Percentiles rank a stretch among this genome's conserved stretches.
These are phyloP conservation scores for Sarcophaga carnaria DNA, from an alignment of 2,888 invertebrate genomes.

Conservation along the genomic window DNA sequence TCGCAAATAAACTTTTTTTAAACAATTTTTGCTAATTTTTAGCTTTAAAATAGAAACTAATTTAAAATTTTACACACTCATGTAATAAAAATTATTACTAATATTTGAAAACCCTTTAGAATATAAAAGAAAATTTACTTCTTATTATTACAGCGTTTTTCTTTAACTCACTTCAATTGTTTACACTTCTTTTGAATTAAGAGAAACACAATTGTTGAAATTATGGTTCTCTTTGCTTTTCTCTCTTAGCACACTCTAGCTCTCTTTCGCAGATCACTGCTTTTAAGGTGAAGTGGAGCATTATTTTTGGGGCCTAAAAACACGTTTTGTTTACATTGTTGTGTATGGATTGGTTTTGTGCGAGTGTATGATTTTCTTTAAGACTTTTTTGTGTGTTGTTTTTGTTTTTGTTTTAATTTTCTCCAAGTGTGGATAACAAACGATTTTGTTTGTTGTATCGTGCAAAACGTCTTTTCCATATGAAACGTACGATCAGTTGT, in stretches of 20 bases:
- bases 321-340: conserved; percentile 57
- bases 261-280: conserved; percentile 28
- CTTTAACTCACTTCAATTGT: not conserved
- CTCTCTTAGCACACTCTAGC: conserved; percentile 1
- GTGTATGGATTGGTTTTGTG: not conserved
- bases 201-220: conserved; percentile 1
- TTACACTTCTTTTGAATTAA: not conserved
- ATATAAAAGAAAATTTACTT: too few relatives aligned
- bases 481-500: conserved; percentile 62
- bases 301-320: conserved; percentile 63
- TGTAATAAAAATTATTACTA: too few relatives aligned
- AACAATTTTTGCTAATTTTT: too few relatives aligned
- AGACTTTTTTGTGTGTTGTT: conserved; percentile 17
- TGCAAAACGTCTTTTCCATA: conserved; percentile 42
- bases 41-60: too few relatives aligned
- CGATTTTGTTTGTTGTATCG: conserved; percentile 40
- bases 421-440: conserved; percentile 62
- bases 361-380: conserved; percentile 10
- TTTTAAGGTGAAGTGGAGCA: conserved; percentile 66
- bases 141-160: not conserved
- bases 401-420: conserved; percentile 26
- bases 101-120: too few relatives aligned
- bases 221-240: not conserved
- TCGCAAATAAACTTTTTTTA: too few relatives aligned
- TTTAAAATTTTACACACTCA: too few relatives aligned